Conservation (phyloP, 1,140 invertebrate genomes). For the Pentalonia nigronervosa region DNA sequence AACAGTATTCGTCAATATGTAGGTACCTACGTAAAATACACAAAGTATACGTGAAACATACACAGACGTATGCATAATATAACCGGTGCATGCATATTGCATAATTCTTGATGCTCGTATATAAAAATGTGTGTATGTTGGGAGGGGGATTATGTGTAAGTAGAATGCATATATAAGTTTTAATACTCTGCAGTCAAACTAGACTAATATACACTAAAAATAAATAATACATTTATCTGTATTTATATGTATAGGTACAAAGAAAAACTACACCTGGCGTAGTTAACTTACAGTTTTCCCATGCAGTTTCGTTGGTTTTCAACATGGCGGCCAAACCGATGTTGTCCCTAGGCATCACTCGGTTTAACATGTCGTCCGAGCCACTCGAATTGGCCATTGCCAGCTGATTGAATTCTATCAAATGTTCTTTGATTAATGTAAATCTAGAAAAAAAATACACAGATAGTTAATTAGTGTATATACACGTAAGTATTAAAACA, state of each 20-base stretch:
- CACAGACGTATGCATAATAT: neutral
- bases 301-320: constrained; percentile 91
- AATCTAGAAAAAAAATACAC: constrained; percentile 74
- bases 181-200: neutral
- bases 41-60: neutral
- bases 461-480: neutral
- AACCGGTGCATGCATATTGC: neutral
- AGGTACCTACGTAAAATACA: neutral
- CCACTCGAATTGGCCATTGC: constrained; percentile 98
- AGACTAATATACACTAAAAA: neutral
- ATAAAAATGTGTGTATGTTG: neutral
- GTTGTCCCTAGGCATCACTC: constrained; percentile 99
- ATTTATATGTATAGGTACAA: neutral
- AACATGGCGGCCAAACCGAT: constrained; percentile 95
- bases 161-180: neutral
- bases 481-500: neutral
- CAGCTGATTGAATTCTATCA: constrained; percentile 97
- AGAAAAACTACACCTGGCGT: neutral
- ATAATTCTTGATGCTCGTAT: neutral
- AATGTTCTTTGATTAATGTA: constrained; percentile 90
- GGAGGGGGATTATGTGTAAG: too few relatives aligned
- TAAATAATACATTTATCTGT: neutral
- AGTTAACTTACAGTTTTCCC: constrained; percentile 80
- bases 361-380: constrained; percentile 97
- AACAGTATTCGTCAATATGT: neutral